Evolutionary conservation across 2,888 invertebrate genomes (phyloP), one percentile per base, ranked within the genome.

Genomic region (Nomada fucata): DNA sequence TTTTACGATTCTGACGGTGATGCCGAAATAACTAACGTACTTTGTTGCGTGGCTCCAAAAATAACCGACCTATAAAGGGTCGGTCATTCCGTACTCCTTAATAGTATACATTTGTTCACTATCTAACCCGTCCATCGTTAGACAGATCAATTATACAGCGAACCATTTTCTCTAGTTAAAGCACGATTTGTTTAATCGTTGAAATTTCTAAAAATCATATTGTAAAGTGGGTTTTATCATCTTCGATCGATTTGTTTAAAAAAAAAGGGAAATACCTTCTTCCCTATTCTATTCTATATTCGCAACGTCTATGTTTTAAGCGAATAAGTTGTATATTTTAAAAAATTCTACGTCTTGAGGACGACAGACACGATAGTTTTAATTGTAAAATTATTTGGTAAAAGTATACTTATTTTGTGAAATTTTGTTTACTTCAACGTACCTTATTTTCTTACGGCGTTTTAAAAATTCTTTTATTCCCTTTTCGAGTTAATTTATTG

Each of bases 61-160:
- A 88, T 88, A 88, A 68, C 53, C 72, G 86, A 83, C 86, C 86
- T 88, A 88, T 70, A 85, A 88, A 88, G 78, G 88, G 72, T 63
- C 74, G 76, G 63, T 80, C 82, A 60, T 82, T 87, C 84, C 59
- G 79, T 55, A 67, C 52, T 78, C 72, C 63, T 52, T 53, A 69
- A 77, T 67, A 36, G 23, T 80, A 60, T 69, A 67, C 70, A 70
- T 71, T 29, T 61, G 18, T 47, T 47, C 52, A 15, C 47, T 26
- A 47, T 13, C 29, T 26, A 20, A 70, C 42, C 23, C 53, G 18
- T 15, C 47, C n/a, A 52, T 26, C 36, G 20, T 60, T 68, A 36
- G n/a, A 9, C 42, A 11, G 53, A 64, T 36, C 23, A 13, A 18
- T 44, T 59, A 44, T 5, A 36, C 1, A 26, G 26, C 26, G 26